These are phyloP conservation scores for Eurytoma californica DNA, from an alignment of 2,888 invertebrate genomes.

Conservation along the genomic window DNA sequence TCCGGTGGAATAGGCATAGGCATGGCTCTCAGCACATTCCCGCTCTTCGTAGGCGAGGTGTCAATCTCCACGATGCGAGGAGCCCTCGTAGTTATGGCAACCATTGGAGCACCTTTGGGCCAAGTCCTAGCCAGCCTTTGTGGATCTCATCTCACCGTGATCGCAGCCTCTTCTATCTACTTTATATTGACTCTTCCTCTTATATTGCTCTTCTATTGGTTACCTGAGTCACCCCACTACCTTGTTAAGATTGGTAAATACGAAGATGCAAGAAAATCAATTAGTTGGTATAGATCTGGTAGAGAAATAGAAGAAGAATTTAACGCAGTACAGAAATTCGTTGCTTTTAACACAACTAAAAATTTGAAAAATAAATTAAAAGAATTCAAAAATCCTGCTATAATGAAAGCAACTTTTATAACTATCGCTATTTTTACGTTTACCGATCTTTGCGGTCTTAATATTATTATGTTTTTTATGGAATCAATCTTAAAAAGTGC, in stretches of 20 bases:
- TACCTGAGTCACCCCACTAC: slow-evolving; percentile 69
- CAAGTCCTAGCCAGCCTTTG: slow-evolving; percentile 65
- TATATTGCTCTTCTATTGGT: slow-evolving; percentile 62
- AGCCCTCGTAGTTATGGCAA: slow-evolving; percentile 64
- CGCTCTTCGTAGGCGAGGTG: slow-evolving; percentile 66
- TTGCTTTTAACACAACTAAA: background rate
- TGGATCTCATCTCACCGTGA: slow-evolving; percentile 63
- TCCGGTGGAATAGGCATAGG: slow-evolving; percentile 63
- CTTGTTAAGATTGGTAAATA: slow-evolving; percentile 24
- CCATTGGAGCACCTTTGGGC: slow-evolving; percentile 66
- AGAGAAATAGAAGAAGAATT: slow-evolving; percentile 40
- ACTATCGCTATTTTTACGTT: slow-evolving; percentile 62
- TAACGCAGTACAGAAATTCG: slow-evolving; percentile 43
- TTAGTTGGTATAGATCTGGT: slow-evolving; percentile 50
- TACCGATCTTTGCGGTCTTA: slow-evolving; percentile 66
- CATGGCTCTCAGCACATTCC: slow-evolving; percentile 63
- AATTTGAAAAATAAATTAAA: slow-evolving; percentile 27
- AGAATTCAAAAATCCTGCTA: slow-evolving; percentile 20
- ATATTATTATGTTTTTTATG: slow-evolving; percentile 67
- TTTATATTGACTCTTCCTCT: slow-evolving; percentile 60
- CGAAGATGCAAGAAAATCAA: slow-evolving; percentile 39
- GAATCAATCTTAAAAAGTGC: slow-evolving; percentile 67
- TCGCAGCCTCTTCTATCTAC: slow-evolving; percentile 63
- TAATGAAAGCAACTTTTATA: slow-evolving; percentile 62
- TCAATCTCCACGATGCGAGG: slow-evolving; percentile 67